A percentile compares a stretch with the other conserved stretches of the same genome.
These are phyloP conservation scores for Tragelaphus strepsiceros DNA, from an alignment of 2,113 vertebrate species.

Conservation along the genomic window DNA sequence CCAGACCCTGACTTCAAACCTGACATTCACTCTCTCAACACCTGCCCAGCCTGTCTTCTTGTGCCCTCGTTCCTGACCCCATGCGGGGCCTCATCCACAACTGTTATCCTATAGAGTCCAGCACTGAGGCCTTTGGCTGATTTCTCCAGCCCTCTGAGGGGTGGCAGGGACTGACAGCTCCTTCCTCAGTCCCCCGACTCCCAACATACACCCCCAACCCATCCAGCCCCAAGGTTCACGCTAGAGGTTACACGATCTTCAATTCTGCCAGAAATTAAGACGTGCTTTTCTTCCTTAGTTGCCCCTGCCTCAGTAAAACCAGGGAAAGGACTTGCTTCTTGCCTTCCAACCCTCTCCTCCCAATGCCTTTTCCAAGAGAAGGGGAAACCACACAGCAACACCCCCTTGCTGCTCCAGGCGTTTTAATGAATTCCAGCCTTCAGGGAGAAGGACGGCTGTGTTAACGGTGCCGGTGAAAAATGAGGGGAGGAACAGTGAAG, in stretches of 20 bases:
- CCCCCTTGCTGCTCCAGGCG: constrained; percentile 58
- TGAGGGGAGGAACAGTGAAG: constrained; percentile 81
- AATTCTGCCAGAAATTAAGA: not conserved
- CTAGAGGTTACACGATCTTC: not conserved
- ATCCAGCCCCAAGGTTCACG: not conserved
- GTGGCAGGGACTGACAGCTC: not conserved
- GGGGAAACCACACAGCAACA: not conserved
- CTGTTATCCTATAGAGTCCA: not conserved
- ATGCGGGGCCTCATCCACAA: rapidly evolving
- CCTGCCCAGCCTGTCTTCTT: not conserved
- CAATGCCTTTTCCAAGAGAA: not conserved
- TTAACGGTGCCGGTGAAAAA: constrained; percentile 79
- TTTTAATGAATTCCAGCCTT: constrained; percentile 77
- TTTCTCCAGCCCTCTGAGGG: not conserved
- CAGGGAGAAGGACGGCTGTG: constrained; percentile 75
- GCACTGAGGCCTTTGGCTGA: not conserved
- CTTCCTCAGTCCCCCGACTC: not conserved
- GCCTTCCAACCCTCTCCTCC: not conserved
- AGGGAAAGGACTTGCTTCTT: not conserved
- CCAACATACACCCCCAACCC: not conserved
- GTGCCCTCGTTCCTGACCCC: not conserved
- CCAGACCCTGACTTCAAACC: not conserved
- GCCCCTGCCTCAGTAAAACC: not conserved
- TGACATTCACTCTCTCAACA: not conserved
- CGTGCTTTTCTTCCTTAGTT: not conserved